Evolutionary conservation across 2,888 invertebrate species (phyloP).

Genomic region (Drosophila paramelanica): DNA sequence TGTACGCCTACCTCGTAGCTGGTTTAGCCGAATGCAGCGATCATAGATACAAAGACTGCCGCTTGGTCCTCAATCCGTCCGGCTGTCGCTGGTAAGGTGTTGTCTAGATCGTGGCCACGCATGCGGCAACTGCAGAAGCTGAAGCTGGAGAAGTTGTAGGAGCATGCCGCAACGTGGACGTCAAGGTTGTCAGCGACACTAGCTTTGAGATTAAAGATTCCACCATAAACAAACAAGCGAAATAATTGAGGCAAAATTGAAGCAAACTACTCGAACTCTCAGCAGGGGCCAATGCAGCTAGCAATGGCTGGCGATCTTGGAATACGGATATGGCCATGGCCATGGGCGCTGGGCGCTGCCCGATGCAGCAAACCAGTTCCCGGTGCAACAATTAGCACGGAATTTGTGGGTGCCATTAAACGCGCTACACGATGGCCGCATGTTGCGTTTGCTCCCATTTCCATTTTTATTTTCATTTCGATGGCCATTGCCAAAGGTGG

Average conservation of each 20-base stretch:
- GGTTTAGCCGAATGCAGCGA: constrained; percentile 30
- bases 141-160: constrained; percentile 22
- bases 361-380: constrained; percentile 62
- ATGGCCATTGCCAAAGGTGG: constrained; percentile 59
- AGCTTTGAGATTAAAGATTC: constrained; percentile 79
- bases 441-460: constrained; percentile 61
- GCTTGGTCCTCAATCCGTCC: constrained; percentile 29
- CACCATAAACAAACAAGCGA: constrained; percentile 81
- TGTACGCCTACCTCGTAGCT: constrained; percentile 35
- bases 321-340: constrained; percentile 60
- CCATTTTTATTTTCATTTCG: constrained; percentile 56
- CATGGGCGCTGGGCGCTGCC: constrained; percentile 31
- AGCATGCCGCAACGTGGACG: constrained; percentile 39
- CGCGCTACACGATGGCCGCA: constrained; percentile 73
- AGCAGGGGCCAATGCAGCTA: constrained; percentile 16
- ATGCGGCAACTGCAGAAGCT: constrained; percentile 55
- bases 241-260: constrained; percentile 82
- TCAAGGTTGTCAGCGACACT: constrained; percentile 72
- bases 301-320: constrained; percentile 50
- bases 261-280: constrained; percentile 67
- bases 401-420: constrained; percentile 82
- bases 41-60: constrained; percentile 55
- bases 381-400: constrained; percentile 79
- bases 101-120: constrained; percentile 77
- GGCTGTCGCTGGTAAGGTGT: constrained; percentile 49